Conservation (phyloP, 2,888 invertebrate species). For the Acleris cristana region DNA sequence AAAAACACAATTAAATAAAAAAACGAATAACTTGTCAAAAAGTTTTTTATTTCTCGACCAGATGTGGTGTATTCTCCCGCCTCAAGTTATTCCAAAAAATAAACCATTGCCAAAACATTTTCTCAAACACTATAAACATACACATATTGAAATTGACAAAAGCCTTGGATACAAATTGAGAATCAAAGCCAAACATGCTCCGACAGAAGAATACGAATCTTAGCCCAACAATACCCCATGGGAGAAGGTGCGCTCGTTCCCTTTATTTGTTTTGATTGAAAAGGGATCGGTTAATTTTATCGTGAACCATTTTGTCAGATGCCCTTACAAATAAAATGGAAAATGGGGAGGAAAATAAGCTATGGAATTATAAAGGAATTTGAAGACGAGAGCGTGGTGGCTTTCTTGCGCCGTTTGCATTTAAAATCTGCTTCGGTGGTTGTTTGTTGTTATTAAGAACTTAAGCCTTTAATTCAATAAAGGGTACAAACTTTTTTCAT, state of each 20-base stretch:
- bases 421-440: too few relatives aligned
- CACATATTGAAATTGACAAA: not conserved
- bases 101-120: not conserved
- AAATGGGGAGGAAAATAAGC: conserved; percentile 32
- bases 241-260: conserved; percentile 14
- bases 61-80: too few relatives aligned
- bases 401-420: too few relatives aligned
- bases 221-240: conserved; percentile 26
- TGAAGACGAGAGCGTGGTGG: too few relatives aligned
- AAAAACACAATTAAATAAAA: too few relatives aligned
- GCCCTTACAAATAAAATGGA: conserved; percentile 29
- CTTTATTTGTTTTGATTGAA: conserved; percentile 37
- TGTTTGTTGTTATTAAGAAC: too few relatives aligned
- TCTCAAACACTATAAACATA: not conserved
- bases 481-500: too few relatives aligned
- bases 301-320: conserved; percentile 37
- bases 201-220: conserved; percentile 7
- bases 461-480: too few relatives aligned
- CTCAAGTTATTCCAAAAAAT: too few relatives aligned
- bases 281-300: conserved; percentile 36
- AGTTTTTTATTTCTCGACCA: too few relatives aligned
- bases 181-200: conserved; percentile 15
- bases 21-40: too few relatives aligned
- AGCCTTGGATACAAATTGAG: conserved; percentile 6
- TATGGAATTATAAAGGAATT: conserved; percentile 16